Evolutionary conservation across 2,113 vertebrate species (phyloP), one percentile per base, ranked within the genome.

Genomic region (Pseudorectes ferrugineus): DNA sequence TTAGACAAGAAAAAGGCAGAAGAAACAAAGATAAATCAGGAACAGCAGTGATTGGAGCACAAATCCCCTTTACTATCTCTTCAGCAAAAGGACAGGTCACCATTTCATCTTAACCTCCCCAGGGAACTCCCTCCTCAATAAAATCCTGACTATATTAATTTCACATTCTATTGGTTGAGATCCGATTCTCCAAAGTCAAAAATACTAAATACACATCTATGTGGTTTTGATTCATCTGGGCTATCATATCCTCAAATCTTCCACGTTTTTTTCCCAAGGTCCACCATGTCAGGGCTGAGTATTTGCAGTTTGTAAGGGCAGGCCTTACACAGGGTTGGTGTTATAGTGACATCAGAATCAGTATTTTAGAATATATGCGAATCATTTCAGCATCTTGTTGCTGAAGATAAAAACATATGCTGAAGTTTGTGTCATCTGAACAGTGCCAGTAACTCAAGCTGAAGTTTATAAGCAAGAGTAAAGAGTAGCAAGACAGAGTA

Each of bases 281-380:
- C 22, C 20, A 68, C 8, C 17, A 24, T 6, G 11, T n/a, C 22
- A 42, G 0, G 25, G 15, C 4, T 35, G 17, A 59, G 42, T 20
- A 20, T 58, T 7, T 16, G 3, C 8, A 54, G 29, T 33, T 74
- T 61, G 3, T 28, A 74, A 66, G 17, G 28, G 19, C 21, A 66
- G 8, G 3, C 2, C 6, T 7, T 31, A 28, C 7, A 11, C 2
- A 49, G 11, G 14, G 11, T 9, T 63, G 49, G 19, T 12, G 6
- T 59, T 43, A 9, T 12, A 20, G 2, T 55, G 13, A 4, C 9
- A 10, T 43, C n/a, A 61, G 5, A 72, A 21, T 52, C 12, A n/a
- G 23, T 28, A 42, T 28, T 65, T 70, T 63, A 38, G 26, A 61
- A 74, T 38, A 14, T 7, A 9, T 23, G 13, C 3, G 77, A 63